Base-by-base conservation (phyloP, 2,113 vertebrate genomes). In the Sula dactylatra region DNA sequence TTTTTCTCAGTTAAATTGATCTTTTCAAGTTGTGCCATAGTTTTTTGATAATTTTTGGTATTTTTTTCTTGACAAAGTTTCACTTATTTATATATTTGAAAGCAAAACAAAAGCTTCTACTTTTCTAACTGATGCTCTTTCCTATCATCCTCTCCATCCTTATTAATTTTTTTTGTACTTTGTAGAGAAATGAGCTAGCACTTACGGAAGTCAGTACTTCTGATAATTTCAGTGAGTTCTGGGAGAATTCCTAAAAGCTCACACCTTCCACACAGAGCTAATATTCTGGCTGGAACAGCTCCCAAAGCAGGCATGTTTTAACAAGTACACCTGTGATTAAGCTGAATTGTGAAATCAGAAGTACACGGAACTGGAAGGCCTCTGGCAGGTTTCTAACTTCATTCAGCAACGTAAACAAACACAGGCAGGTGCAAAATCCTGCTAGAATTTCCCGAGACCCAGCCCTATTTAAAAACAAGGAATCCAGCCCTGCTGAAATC, bases 311-410 rank as follows among this genome's bases (percentile, higher is more conserved):
- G 85, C 90, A 76, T 72, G 93, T 96, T 93, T 93, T 90, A 95
- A 96, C 95, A 95, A 90, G 94, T 82, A 70, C 34, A 82, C 42
- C 66, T 69, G 44, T 34, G 50, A 73, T 89, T 97, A 91, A 92
- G 36, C n/a, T 67, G 77, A 79, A 81, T 73, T 71, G 56, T 74
- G 72, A 80, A 96, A 90, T 72, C 21, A 78, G 45, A 96, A 82
- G 24, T 44, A 93, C 2, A 5, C 42, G 91, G 52, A 88, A 42
- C 70, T 85, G 54, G 40, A 93, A 89, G 13, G 25, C 34, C 49
- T 13, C 29, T 79, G 52, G n/a, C 16, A 85, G 27, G 16, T 55
- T 91, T 88, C 70, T 72, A 20, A 49, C 36, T 72, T 84, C 78
- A 74, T 78, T 91, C 44, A 56, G 77, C 38, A 88, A 66, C 17